Evolutionary conservation across 2,113 vertebrate species (phyloP).

Genomic region (Apteryx mantelli): DNA sequence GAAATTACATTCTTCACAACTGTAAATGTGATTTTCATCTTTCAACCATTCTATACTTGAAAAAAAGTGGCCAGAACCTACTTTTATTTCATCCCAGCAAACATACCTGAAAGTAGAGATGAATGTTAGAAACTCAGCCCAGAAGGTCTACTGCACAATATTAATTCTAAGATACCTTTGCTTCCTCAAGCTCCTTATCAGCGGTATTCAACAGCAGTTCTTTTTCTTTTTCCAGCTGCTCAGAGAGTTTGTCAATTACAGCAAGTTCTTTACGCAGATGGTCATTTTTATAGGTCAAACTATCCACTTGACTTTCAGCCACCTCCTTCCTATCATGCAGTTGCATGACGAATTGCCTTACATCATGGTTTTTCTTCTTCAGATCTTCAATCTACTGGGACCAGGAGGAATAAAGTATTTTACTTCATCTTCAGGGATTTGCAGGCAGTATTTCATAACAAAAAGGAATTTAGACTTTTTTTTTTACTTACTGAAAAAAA

Average conservation of each 20-base stretch:
- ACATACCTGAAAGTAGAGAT: neutral
- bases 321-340: slow-evolving; percentile 69
- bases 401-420: slow-evolving; percentile 39
- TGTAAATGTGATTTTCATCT: neutral
- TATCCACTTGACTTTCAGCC: slow-evolving; percentile 64
- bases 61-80: neutral
- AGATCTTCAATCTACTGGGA: slow-evolving; percentile 73
- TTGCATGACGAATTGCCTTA: slow-evolving; percentile 72
- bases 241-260: slow-evolving; percentile 72
- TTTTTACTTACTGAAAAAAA: neutral
- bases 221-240: slow-evolving; percentile 72
- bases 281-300: slow-evolving; percentile 73
- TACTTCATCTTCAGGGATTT: neutral
- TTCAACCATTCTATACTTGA: neutral
- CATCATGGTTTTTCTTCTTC: slow-evolving; percentile 69
- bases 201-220: slow-evolving; percentile 64
- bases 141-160: neutral
- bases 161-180: slow-evolving; percentile 68
- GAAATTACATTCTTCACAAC: neutral
- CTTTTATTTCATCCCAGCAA: neutral
- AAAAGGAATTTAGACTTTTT: neutral
- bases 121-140: neutral
- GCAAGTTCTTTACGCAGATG: slow-evolving; percentile 71
- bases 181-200: slow-evolving; percentile 71
- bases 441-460: neutral